A percentile compares a stretch with the other conserved stretches of the same genome.
Conservation (phyloP, 2,797 vertebrate species). For the Macrochelys suwanniensis region DNA sequence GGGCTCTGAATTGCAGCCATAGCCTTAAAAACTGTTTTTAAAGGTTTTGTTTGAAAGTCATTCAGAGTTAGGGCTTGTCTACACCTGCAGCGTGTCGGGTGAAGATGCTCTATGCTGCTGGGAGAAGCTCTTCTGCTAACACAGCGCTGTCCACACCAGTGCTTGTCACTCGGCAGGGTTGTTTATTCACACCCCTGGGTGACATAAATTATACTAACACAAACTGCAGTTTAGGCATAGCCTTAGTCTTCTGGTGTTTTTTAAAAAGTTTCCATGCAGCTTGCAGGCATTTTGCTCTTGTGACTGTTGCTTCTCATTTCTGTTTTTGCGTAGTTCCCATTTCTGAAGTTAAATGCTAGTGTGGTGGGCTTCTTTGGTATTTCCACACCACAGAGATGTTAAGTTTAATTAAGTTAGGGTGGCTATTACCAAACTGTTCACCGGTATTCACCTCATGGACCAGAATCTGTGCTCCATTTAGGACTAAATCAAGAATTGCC, state of each 20-base stretch:
- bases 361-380: background rate
- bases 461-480: background rate
- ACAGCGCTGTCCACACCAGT: too few species aligned
- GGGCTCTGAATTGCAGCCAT: background rate
- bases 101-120: too few species aligned
- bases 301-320: background rate
- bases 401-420: background rate
- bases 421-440: background rate
- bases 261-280: background rate
- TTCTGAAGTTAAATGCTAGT: background rate
- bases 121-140: too few species aligned
- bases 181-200: too few species aligned
- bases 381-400: background rate
- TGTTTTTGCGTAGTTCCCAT: background rate
- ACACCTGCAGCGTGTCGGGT: too few species aligned
- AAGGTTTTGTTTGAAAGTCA: constrained; percentile 8
- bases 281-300: background rate
- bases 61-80: background rate
- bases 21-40: background rate
- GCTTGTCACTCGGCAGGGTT: too few species aligned
- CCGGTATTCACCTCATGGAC: background rate
- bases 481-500: background rate
- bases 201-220: too few species aligned
- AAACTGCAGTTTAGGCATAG: too few species aligned
- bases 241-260: background rate